Evolutionary conservation across 2,888 invertebrate species (phyloP), one percentile per base, ranked within the genome.

Genomic region (Priocnemis perturbator): DNA sequence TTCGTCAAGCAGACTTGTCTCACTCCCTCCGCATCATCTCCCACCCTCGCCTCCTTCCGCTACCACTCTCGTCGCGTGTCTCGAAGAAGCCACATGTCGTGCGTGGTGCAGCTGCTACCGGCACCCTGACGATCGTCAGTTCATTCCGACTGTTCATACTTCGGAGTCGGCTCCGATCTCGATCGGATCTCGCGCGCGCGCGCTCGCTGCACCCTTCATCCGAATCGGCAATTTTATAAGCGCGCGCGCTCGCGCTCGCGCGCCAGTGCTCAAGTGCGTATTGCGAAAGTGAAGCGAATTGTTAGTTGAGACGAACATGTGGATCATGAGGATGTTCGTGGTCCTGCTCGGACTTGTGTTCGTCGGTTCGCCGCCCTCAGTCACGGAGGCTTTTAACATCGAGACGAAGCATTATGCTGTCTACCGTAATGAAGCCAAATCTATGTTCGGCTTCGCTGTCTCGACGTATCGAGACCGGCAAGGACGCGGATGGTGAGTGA

Each of bases 391-490:
- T 19, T 88, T 88, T 69, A 89, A 89, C 67, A 76, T 89, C 52
- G 89, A 89, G 71, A 86, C 86, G 19, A 85, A 79, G 67, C 84
- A 89, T 61, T 88, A 85, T 58, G 82, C 88, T 20, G 75, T 84
- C 67, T 87, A 88, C 66, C 80, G 65, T 3, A 72, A 68, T 50
- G 85, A 85, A 47, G 73, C 67, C 14, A 61, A 30, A 0, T 88
- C 86, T 56, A 89, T 88, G 89, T 88, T 89, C 63, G 89, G 89
- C 52, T 89, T 87, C 67, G 83, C 89, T 0, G 88, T 88, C 21
- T 84, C 88, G 14, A 83, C 83, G 64, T 86, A 88, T 76, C 83
- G 87, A 23, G 88, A 87, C 71, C 72, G 57, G 37, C 66, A 65
- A 30, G 73, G 79, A 53, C 84, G 84, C 17, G 88, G 88, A 70